Evolutionary conservation across 1,140 invertebrate genomes (phyloP).

Genomic region (Eumeta japonica): DNA sequence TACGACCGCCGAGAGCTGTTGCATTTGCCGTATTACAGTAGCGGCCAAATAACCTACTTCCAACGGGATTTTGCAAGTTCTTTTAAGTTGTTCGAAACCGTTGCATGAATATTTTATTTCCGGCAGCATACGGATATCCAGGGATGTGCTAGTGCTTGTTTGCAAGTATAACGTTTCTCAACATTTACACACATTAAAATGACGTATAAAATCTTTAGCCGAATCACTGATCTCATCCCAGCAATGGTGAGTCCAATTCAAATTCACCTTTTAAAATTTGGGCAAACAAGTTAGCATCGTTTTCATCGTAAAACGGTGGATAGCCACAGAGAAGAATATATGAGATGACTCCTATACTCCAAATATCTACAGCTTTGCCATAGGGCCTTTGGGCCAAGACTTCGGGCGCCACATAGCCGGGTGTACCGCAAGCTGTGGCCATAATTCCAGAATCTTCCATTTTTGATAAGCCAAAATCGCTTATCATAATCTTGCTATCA

Average conservation of each 20-base stretch:
- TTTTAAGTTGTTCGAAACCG: slow-evolving; percentile 98
- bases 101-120: slow-evolving; percentile 97
- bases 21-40: slow-evolving; percentile 96
- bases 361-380: slow-evolving; percentile 98
- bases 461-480: slow-evolving; percentile 99
- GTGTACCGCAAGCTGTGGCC: slow-evolving; percentile 99
- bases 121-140: slow-evolving; percentile 98
- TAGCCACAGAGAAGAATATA: slow-evolving; percentile 97
- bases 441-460: slow-evolving; percentile 99
- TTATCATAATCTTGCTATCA: slow-evolving; percentile 99
- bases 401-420: slow-evolving; percentile 88
- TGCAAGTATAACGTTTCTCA: slow-evolving; percentile 80
- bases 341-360: slow-evolving; percentile 99
- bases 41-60: slow-evolving; percentile 99
- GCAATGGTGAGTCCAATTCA: slow-evolving; percentile 98
- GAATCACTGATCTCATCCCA: slow-evolving; percentile 99
- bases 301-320: slow-evolving; percentile 99
- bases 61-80: slow-evolving; percentile 98
- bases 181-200: slow-evolving; percentile 99
- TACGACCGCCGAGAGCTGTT: too few species aligned
- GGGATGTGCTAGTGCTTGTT: slow-evolving; percentile 90
- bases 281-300: slow-evolving; percentile 97
- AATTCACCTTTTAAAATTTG: slow-evolving; percentile 98
- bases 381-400: slow-evolving; percentile 98
- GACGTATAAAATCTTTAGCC: slow-evolving; percentile 98